Conservation (phyloP, 2,888 invertebrate genomes). For the Tiliacea aurago region DNA sequence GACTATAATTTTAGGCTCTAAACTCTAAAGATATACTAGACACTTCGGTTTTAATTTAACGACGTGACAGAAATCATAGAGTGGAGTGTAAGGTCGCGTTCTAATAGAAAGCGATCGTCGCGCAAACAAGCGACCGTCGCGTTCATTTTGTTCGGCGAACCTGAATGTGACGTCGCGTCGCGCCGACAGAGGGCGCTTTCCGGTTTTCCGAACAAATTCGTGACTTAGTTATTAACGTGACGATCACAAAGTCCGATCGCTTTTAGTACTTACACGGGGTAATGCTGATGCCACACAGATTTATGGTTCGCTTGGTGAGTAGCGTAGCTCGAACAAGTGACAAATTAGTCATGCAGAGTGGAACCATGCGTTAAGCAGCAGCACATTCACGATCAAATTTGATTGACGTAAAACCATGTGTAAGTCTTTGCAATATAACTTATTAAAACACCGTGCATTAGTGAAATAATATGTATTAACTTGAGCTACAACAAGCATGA, state of each 20-base stretch:
- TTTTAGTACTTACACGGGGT: too few relatives aligned
- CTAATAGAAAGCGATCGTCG: background rate
- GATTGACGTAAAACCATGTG: background rate
- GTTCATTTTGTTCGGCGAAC: background rate
- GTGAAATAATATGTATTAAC: too few relatives aligned
- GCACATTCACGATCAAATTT: too few relatives aligned
- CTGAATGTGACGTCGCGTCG: too few relatives aligned
- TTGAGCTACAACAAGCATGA: too few relatives aligned
- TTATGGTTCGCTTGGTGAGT: too few relatives aligned
- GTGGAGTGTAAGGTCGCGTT: background rate
- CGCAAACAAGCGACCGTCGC: background rate
- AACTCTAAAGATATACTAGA: constrained; percentile 16
- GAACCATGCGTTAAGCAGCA: background rate
- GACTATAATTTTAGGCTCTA: constrained; percentile 11
- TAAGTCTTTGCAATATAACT: too few relatives aligned
- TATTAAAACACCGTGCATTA: too few relatives aligned
- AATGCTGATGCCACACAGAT: too few relatives aligned
- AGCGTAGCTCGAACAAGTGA: background rate
- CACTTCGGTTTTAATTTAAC: constrained; percentile 29
- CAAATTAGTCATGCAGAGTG: background rate
- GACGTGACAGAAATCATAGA: constrained; percentile 13
- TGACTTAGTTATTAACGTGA: background rate
- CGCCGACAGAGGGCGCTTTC: background rate
- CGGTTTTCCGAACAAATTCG: background rate
- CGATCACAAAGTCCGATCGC: too few relatives aligned